Percentiles rank a stretch among this genome's conserved stretches.
Evolutionary conservation across 2,888 invertebrate species (phyloP).

Genomic region (Acanthopleura granulata): DNA sequence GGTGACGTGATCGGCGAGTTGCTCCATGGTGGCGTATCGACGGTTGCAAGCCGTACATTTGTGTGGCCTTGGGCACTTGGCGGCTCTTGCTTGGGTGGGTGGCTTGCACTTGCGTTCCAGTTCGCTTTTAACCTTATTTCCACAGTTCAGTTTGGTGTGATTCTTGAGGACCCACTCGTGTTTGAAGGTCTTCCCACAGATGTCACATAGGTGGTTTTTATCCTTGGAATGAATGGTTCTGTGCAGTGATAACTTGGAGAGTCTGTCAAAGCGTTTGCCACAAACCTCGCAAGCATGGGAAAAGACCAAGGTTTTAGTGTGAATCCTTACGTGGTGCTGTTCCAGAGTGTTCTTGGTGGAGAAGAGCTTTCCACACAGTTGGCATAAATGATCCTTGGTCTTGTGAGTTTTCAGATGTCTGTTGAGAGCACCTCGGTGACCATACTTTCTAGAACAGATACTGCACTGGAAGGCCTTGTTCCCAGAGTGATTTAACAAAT

Average conservation of each 20-base stretch:
- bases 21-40: neutral
- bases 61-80: neutral
- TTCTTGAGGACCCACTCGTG: neutral
- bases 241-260: neutral
- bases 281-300: conserved; percentile 1
- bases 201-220: neutral
- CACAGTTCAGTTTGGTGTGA: neutral
- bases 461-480: neutral
- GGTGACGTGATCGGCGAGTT: neutral
- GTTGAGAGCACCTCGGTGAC: neutral
- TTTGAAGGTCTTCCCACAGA: neutral
- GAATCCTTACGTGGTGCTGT: neutral
- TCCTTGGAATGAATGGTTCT: neutral
- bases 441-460: neutral
- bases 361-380: conserved; percentile 8
- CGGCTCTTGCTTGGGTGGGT: neutral
- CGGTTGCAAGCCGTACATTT: neutral
- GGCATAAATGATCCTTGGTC: neutral
- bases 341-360: neutral
- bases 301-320: neutral
- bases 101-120: neutral
- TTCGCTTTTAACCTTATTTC: neutral
- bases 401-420: neutral
- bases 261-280: neutral
- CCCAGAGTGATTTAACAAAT: neutral